A percentile compares a stretch with the other conserved stretches of the same genome.
Conservation (phyloP, 2,888 invertebrate species). For the Bruchidius siliquastri region DNA sequence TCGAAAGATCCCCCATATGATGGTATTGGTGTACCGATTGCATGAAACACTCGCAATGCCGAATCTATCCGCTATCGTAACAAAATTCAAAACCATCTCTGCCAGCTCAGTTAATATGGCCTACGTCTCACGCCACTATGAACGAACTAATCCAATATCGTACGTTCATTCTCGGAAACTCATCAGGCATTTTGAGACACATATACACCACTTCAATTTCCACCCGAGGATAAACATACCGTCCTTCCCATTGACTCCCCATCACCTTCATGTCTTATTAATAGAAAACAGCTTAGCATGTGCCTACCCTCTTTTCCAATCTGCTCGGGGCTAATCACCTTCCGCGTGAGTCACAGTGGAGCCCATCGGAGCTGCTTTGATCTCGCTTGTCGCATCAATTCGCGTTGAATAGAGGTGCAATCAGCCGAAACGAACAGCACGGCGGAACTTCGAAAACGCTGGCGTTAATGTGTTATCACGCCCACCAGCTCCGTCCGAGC, state of each 20-base stretch:
- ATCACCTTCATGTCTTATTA: slow-evolving; percentile 6
- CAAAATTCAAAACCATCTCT: too few relatives aligned
- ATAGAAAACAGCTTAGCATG: slow-evolving; percentile 12
- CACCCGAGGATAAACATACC: background rate
- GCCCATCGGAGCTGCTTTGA: slow-evolving; percentile 3
- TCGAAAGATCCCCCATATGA: too few relatives aligned
- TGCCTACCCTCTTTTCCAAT: slow-evolving; percentile 16
- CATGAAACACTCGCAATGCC: too few relatives aligned
- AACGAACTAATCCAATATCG: too few relatives aligned
- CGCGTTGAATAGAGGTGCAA: background rate
- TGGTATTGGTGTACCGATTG: too few relatives aligned
- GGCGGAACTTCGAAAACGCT: background rate
- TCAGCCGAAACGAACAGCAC: background rate
- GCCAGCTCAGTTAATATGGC: too few relatives aligned
- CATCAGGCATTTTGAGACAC: too few relatives aligned
- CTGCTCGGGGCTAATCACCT: slow-evolving; percentile 19
- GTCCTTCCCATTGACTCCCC: background rate
- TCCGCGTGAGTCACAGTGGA: slow-evolving; percentile 13
- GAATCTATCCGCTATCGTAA: too few relatives aligned
- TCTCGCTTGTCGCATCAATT: background rate
- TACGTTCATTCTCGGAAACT: too few relatives aligned
- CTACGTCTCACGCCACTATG: too few relatives aligned
- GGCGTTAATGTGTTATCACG: background rate
- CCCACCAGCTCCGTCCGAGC: background rate
- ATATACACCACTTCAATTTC: too few relatives aligned